A percentile compares a stretch with the other conserved stretches of the same genome.
Evolutionary conservation across 2,113 vertebrate genomes (phyloP).

Genomic region (Eulacestoma nigropectus): DNA sequence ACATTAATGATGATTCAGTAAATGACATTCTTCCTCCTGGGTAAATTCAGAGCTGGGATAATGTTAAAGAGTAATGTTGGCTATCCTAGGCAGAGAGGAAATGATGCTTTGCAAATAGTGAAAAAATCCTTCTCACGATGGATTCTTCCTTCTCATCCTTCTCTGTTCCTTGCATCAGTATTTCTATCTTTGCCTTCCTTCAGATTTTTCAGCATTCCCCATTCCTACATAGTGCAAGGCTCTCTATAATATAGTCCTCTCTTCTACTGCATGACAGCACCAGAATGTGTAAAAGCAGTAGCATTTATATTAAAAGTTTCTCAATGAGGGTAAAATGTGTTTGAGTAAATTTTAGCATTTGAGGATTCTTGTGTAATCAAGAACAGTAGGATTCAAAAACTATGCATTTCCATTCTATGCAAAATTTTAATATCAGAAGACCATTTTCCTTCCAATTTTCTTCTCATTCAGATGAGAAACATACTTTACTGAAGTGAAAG

Average conservation of each 20-base stretch:
- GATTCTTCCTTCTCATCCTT: too few relatives aligned
- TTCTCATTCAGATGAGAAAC: background rate
- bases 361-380: background rate
- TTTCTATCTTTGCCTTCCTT: background rate
- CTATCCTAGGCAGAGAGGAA: background rate
- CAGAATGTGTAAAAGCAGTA: background rate
- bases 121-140: background rate
- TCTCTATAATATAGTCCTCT: background rate
- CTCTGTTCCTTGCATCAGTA: background rate
- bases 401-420: background rate
- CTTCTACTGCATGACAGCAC: background rate
- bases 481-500: background rate
- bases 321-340: background rate
- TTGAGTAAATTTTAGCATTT: background rate
- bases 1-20: background rate
- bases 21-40: background rate
- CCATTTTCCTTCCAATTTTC: background rate
- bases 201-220: background rate
- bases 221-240: background rate
- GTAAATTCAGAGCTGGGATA: background rate
- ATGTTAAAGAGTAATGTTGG: background rate
- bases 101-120: background rate
- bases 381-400: background rate
- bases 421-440: background rate
- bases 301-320: background rate